Evolutionary conservation across 2,888 invertebrate genomes (phyloP), one percentile per base, ranked within the genome.

Genomic region (Eubasilissa splendida): DNA sequence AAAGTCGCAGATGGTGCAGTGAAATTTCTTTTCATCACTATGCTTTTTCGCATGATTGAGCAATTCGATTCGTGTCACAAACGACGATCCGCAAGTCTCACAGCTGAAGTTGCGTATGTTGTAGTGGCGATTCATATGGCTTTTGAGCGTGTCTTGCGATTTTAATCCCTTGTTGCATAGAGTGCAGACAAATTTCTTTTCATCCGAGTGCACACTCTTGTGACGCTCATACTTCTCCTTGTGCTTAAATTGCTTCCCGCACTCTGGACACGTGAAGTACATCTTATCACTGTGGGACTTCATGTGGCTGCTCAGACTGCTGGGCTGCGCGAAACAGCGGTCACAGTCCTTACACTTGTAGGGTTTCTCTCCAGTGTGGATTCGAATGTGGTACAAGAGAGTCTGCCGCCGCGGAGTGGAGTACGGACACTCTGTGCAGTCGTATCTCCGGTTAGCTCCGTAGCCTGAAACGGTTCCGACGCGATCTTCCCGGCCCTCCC

Each of bases 201-300:
- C 85, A 80, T 87, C 87, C 58, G 42, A 58, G 86, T 91, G 91
- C 1, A 90, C 90, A 80, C 85, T 85, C 75, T 87, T 85, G 80
- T 91, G 90, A 63, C 87, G 88, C 84, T 89, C 90, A 68, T 90
- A 85, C 77, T 88, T 86, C 84, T 88, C 89, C 66, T 89, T 87
- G 85, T 89, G 89, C 86, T 90, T 90, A 83, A 91, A 91, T 85
- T 90, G 90, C 84, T 89, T 90, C 0, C 90, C 90, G 87, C 90
- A 90, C 54, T 86, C 84, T 5, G 88, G 85, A 84, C 91, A 91
- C 11, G 89, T 90, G 77, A 87, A 90, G 83, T 87, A 88, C 83
- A 87, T 88, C 52, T 85, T 85, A 63, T 85, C 84, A 83, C 88
- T 90, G 80, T 91, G 91, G 12, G 86, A 88, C 85, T 90, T 90